Percentiles rank a stretch among this genome's conserved stretches.
phyloP scores from a whole-genome alignment of 2,797 vertebrate species.

The Threskiornis aethiopicus region DNA sequence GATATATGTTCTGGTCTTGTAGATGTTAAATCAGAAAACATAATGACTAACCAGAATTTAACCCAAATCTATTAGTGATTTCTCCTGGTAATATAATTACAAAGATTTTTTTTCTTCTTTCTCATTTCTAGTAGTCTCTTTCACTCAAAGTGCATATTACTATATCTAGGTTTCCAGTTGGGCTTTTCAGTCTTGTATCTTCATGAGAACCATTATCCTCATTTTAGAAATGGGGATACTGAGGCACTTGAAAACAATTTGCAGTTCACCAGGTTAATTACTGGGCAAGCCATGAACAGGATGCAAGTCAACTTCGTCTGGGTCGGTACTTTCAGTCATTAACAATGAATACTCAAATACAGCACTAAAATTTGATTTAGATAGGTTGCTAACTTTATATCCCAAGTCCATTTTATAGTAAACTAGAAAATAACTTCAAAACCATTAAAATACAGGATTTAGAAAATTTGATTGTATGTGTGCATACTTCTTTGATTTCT shows the following conservation, averaged over 20 bases:
- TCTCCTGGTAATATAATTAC: neutral
- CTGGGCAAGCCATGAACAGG: neutral
- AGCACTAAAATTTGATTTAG: neutral
- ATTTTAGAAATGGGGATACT: neutral
- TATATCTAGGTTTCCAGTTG: neutral
- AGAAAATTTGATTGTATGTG: neutral
- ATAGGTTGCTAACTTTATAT: neutral
- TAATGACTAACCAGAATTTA: neutral
- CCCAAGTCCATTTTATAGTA: neutral
- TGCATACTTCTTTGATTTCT: neutral
- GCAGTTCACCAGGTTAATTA: neutral
- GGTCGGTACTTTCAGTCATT: neutral
- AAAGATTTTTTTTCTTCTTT: neutral
- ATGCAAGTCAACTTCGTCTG: neutral
- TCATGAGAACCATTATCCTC: neutral
- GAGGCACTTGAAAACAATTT: neutral
- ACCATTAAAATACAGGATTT: conserved; percentile 27
- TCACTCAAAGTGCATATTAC: neutral
- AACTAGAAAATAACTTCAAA: conserved; percentile 27
- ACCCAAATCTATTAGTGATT: neutral
- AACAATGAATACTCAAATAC: neutral
- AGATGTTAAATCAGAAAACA: neutral
- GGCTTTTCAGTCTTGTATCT: neutral
- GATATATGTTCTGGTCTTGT: neutral
- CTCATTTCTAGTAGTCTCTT: neutral